A percentile compares a stretch with the other conserved stretches of the same genome.
Evolutionary conservation across 2,888 invertebrate genomes (phyloP).

Genomic region (Chloroclystis v-ata): DNA sequence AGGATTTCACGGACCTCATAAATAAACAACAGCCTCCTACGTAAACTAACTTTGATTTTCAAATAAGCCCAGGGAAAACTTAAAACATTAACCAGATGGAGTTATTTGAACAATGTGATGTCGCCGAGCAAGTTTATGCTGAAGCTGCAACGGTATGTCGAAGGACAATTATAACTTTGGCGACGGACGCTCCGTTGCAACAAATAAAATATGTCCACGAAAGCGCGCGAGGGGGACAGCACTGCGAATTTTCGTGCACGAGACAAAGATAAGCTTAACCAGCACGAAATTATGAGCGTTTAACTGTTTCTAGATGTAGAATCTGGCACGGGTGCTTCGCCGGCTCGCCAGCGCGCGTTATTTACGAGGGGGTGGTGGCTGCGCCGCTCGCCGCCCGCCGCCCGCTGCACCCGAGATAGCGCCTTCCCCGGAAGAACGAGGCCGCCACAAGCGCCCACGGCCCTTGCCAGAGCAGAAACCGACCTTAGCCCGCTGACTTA

Average conservation of each 20-base stretch:
- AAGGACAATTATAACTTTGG: constrained; percentile 76
- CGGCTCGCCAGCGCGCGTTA: constrained; percentile 77
- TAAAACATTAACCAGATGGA: constrained; percentile 66
- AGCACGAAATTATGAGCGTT: constrained; percentile 78
- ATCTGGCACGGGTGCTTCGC: constrained; percentile 78
- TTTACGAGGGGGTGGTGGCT: constrained; percentile 72
- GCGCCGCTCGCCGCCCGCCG: constrained; percentile 43
- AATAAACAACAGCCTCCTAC: constrained; percentile 22
- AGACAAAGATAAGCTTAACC: constrained; percentile 79
- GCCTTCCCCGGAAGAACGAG: constrained; percentile 73
- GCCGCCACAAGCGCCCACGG: constrained; percentile 44
- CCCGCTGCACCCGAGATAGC: constrained; percentile 71
- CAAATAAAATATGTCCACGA: constrained; percentile 75
- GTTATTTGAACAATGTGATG: constrained; percentile 70
- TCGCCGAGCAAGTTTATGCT: constrained; percentile 66
- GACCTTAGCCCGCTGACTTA: constrained; percentile 38
- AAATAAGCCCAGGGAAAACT: constrained; percentile 45
- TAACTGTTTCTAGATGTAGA: constrained; percentile 79
- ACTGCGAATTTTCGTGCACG: constrained; percentile 72
- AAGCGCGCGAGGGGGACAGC: constrained; percentile 67
- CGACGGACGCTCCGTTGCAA: constrained; percentile 64
- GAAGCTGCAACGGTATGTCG: constrained; percentile 74
- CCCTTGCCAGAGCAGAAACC: constrained; percentile 32
- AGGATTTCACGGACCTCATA: constrained; percentile 21
- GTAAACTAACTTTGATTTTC: constrained; percentile 28